Conservation (phyloP, 2,113 vertebrate species). For the Gavia stellata region DNA sequence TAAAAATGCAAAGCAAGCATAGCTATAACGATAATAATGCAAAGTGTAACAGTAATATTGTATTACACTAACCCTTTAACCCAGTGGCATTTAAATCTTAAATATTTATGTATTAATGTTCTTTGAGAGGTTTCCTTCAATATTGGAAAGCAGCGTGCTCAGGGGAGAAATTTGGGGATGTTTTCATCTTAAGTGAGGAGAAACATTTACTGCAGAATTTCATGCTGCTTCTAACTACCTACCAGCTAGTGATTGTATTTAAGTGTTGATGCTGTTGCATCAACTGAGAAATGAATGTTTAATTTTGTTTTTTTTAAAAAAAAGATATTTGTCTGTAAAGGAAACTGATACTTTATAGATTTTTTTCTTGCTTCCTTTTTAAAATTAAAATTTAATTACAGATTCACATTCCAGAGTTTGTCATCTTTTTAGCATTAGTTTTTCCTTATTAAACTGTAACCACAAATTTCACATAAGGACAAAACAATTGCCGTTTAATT, state of each 20-base stretch:
- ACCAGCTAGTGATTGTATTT: neutral
- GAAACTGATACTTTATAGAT: neutral
- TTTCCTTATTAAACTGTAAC: constrained; percentile 52
- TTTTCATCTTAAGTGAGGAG: neutral
- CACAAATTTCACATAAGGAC: constrained; percentile 8
- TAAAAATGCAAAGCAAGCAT: constrained; percentile 59
- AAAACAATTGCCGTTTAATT: constrained; percentile 72
- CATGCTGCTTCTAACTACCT: neutral
- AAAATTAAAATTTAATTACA: constrained; percentile 48
- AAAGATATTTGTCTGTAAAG: neutral
- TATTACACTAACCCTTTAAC: constrained; percentile 47
- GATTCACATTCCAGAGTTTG: constrained; percentile 29
- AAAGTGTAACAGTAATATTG: constrained; percentile 21
- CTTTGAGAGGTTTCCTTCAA: neutral
- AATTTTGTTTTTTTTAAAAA: neutral
- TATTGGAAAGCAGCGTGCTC: neutral
- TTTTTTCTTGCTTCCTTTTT: constrained; percentile 1
- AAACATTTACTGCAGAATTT: neutral
- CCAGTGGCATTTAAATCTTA: constrained; percentile 7
- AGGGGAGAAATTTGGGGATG: neutral
- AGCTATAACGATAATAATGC: constrained; percentile 7
- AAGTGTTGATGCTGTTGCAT: neutral
- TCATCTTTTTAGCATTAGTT: constrained; percentile 39
- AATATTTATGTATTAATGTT: constrained; percentile 35
- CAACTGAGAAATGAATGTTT: neutral